Conservation (phyloP, 2,888 invertebrate species). For the Melinopterus prodromus region DNA sequence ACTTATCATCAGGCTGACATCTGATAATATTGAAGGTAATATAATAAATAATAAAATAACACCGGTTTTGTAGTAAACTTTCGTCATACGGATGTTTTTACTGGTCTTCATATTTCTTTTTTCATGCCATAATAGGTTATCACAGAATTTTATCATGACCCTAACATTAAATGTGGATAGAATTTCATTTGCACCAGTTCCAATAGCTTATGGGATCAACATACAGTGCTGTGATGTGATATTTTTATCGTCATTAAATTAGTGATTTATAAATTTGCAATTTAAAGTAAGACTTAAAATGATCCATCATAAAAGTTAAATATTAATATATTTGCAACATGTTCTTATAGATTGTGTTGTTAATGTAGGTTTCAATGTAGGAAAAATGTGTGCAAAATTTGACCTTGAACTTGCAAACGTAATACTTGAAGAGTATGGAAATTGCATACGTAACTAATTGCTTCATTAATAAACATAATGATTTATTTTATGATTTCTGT, state of each 20-base stretch:
- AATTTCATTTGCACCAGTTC: not conserved
- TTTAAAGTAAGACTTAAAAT: not conserved
- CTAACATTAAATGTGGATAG: not conserved
- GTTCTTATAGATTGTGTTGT: too few species aligned
- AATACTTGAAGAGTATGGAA: not conserved
- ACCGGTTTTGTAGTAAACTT: too few species aligned
- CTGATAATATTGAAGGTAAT: too few species aligned
- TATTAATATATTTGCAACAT: too few species aligned
- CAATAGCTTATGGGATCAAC: not conserved
- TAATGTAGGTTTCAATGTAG: not conserved
- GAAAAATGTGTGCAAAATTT: not conserved
- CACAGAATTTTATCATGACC: too few species aligned
- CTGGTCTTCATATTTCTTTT: too few species aligned
- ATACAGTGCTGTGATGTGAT: not conserved
- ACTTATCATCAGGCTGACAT: too few species aligned
- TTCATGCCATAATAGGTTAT: too few species aligned
- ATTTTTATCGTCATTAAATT: not conserved
- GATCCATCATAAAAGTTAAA: not conserved
- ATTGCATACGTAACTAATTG: not conserved
- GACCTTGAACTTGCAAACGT: not conserved
- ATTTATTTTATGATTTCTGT: not conserved
- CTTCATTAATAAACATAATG: not conserved
- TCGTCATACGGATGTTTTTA: too few species aligned
- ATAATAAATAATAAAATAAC: too few species aligned
- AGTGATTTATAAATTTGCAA: not conserved